Percentiles rank a stretch among this genome's conserved stretches.
Conservation (phyloP, 2,797 vertebrate species). For the Notoglanidium macrostoma region DNA sequence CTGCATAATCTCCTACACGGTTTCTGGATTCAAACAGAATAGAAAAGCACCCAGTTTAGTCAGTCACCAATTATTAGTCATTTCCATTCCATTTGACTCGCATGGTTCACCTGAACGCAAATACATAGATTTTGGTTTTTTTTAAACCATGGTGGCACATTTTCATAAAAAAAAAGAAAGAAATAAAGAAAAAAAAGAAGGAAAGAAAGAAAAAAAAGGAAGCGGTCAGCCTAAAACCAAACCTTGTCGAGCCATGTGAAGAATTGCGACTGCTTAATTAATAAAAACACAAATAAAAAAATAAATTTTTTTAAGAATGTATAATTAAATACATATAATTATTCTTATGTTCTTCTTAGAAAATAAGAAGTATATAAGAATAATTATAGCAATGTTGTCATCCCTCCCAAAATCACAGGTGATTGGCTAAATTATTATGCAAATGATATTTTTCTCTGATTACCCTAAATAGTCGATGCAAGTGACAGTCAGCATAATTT, state of each 20-base stretch:
- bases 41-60: conserved; percentile 3
- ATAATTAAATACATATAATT: no score
- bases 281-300: neutral
- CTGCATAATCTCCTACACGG: conserved; percentile 28
- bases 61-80: conserved; percentile 15
- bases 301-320: neutral
- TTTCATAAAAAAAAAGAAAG: neutral
- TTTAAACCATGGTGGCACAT: neutral
- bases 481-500: no score
- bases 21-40: neutral
- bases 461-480: no score
- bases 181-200: neutral
- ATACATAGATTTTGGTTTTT: neutral
- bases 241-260: neutral
- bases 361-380: neutral
- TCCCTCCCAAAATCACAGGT: neutral
- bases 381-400: neutral
- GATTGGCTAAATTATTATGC: neutral
- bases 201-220: neutral
- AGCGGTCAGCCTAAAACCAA: neutral
- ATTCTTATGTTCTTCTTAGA: no score
- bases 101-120: neutral
- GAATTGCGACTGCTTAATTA: neutral
- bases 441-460: no score
- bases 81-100: neutral